phyloP scores from a whole-genome alignment of 2,888 invertebrate species.

The Acanthacorydalis orientalis region DNA sequence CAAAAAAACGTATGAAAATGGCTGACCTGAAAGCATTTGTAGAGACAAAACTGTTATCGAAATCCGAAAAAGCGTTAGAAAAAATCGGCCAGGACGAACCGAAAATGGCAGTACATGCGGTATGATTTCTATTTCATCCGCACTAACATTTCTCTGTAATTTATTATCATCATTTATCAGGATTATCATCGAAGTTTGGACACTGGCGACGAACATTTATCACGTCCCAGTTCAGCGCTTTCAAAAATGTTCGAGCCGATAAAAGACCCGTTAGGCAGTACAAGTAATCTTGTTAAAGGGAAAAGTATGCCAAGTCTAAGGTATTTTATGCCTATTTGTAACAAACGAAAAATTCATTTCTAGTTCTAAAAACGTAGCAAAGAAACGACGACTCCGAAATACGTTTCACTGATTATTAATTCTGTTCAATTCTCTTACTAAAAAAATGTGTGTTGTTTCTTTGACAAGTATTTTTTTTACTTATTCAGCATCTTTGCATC shows the following conservation, averaged over 20 bases:
- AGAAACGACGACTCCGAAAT: too few relatives aligned
- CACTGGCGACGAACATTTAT: constrained; percentile 58
- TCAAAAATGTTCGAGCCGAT: constrained; percentile 33
- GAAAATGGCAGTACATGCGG: constrained; percentile 42
- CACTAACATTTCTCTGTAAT: background rate
- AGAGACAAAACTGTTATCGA: constrained; percentile 77
- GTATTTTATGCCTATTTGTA: constrained; percentile 32
- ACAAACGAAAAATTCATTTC: constrained; percentile 21
- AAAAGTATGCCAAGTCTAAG: constrained; percentile 94
- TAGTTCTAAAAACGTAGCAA: constrained; percentile 26
- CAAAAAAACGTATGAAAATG: constrained; percentile 78
- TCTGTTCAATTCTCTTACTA: too few relatives aligned
- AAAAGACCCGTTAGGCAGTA: constrained; percentile 17
- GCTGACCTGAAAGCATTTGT: constrained; percentile 82
- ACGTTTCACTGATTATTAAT: too few relatives aligned
- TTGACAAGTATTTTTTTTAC: too few relatives aligned
- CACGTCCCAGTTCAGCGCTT: constrained; percentile 50
- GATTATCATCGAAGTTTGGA: constrained; percentile 71
- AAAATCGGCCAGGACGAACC: constrained; percentile 71
- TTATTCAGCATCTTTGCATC: too few relatives aligned
- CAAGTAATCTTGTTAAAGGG: constrained; percentile 71
- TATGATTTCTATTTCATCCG: constrained; percentile 15
- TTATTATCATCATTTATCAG: constrained; percentile 26
- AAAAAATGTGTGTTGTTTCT: too few relatives aligned
- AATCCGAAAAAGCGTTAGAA: constrained; percentile 80